These are phyloP conservation scores for Sebastiscus tertius DNA, from an alignment of 2,797 vertebrate genomes.

Conservation along the genomic window DNA sequence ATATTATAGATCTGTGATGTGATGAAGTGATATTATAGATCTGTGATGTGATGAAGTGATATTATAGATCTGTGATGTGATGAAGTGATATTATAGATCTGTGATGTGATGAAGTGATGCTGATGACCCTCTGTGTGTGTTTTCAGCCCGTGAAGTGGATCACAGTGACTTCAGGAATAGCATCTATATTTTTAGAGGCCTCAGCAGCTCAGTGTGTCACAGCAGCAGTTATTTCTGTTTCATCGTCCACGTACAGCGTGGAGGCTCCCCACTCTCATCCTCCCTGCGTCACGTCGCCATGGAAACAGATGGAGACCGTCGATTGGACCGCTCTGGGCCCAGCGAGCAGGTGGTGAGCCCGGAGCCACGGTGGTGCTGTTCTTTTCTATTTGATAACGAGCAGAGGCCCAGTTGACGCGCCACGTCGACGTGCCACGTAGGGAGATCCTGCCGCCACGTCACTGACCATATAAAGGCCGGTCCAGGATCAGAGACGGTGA, in stretches of 20 bases:
- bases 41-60: too few species aligned
- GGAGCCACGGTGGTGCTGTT: background rate
- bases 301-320: constrained; percentile 56
- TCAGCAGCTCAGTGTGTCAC: constrained; percentile 35
- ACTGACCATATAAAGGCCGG: constrained; percentile 74
- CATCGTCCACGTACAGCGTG: constrained; percentile 19
- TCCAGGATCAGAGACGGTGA: constrained; percentile 33
- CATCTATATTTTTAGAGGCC: constrained; percentile 35
- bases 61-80: too few species aligned
- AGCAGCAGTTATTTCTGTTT: constrained; percentile 48
- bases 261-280: constrained; percentile 16
- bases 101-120: too few species aligned
- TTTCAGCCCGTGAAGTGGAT: background rate
- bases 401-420: background rate
- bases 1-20: too few species aligned
- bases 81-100: too few species aligned
- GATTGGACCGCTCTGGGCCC: constrained; percentile 13
- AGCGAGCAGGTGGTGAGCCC: background rate
- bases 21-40: too few species aligned
- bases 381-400: constrained; percentile 22
- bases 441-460: constrained; percentile 77
- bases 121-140: too few species aligned
- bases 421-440: constrained; percentile 45
- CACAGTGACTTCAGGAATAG: constrained; percentile 21
- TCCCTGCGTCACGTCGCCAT: constrained; percentile 59